Percentiles rank a stretch among this genome's conserved stretches.
Conservation (phyloP, 2,113 vertebrate species). For the Pyrgilauda ruficollis region DNA sequence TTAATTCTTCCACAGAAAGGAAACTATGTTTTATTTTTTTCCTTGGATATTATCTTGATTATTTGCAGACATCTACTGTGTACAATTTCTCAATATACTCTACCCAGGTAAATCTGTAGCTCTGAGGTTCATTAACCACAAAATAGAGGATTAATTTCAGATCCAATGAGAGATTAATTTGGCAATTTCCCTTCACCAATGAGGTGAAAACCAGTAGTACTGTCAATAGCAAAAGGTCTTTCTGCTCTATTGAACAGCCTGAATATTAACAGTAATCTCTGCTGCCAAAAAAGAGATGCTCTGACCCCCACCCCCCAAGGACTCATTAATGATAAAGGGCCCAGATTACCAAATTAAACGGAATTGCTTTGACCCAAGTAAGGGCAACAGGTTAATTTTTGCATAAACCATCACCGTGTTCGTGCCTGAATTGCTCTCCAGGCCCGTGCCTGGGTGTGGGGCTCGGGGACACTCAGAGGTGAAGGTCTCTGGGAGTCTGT, state of each 20-base stretch:
- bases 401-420: not conserved
- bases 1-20: not conserved
- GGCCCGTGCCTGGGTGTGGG: not conserved
- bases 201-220: conserved; percentile 10
- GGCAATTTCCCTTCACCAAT: not conserved
- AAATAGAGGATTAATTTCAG: conserved; percentile 20
- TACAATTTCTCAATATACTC: not conserved
- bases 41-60: not conserved
- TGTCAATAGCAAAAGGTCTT: not conserved
- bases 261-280: conserved; percentile 29
- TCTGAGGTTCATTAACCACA: conserved; percentile 21
- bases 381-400: conserved; percentile 52
- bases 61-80: not conserved
- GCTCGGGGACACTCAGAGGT: not conserved
- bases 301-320: conserved; percentile 10
- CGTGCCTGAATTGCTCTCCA: not conserved
- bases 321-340: conserved; percentile 24
- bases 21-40: not conserved
- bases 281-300: conserved; percentile 27
- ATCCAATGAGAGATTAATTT: conserved; percentile 48
- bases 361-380: conserved; percentile 36
- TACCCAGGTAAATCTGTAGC: not conserved
- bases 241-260: conserved; percentile 16
- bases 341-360: conserved; percentile 20
- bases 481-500: conserved; percentile 28